Evolutionary conservation across 2,797 vertebrate species (phyloP), one percentile per base, ranked within the genome.

Genomic region (Sebastes iracundus): DNA sequence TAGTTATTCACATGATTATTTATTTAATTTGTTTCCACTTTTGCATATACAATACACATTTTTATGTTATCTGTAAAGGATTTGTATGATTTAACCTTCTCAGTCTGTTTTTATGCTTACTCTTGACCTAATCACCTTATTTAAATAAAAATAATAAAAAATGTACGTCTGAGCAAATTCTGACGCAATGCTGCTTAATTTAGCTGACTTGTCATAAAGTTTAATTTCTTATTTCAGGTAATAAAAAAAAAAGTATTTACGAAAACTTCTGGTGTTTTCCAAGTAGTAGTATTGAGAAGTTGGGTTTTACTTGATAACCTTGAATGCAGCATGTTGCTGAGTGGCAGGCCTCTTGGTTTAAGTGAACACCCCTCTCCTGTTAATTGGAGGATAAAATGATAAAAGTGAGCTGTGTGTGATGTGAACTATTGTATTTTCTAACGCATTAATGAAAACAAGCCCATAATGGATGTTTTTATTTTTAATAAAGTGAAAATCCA

Each of bases 281-380:
- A 33, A 58, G 6, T 18, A 11, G 12, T 10, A 63, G n/a, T 16
- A 42, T 0, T 23, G 5, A 49, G 28, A 84, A 62, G 38, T 7
- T 62, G 10, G 4, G 28, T 3, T 88, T 80, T 83, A 79, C 88
- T 4, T 60, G 75, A 87, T 30, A 2, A 59, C 64, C 18, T 1
- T 90, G 86, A 94, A 93, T 1, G 92, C 85, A 91, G 22, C 92
- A 81, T 88, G 69, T 14, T 71, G 82, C 79, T 90, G 83, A 85
- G 80, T 75, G 87, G 82, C 82, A 83, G 77, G n/a, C 49, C 27
- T 71, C 66, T 38, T 42, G 46, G 58, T 79, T 30, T 60, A 71
- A 62, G 49, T 78, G 16, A 73, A 68, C 35, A 16, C 4, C 63
- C 58, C n/a, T 72, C 56, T 72, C 18, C 25, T 75, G 49, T 76